A percentile compares a stretch with the other conserved stretches of the same genome.
Conservation (phyloP, 2,888 invertebrate species). For the Ferrisia virgata region DNA sequence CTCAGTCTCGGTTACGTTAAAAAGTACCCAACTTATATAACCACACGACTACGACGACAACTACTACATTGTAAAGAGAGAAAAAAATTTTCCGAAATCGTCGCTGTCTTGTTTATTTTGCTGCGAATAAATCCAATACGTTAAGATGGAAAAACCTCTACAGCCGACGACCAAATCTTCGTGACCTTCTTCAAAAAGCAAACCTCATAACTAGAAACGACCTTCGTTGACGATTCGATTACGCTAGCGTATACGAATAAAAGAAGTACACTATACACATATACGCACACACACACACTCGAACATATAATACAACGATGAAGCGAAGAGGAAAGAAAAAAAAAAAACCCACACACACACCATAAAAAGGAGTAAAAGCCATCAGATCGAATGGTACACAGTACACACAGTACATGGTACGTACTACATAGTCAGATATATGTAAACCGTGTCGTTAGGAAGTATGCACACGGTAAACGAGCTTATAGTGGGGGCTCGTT, state of each 20-base stretch:
- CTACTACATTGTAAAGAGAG: too few relatives aligned
- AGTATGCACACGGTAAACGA: conserved; percentile 17
- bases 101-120: neutral
- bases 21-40: too few relatives aligned
- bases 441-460: conserved; percentile 5
- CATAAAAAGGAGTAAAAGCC: neutral
- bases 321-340: neutral
- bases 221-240: neutral
- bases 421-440: conserved; percentile 14
- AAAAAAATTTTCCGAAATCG: too few relatives aligned
- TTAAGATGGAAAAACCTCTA: neutral
- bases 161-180: neutral
- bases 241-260: neutral
- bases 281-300: too few relatives aligned
- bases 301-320: neutral
- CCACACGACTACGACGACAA: too few relatives aligned
- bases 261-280: too few relatives aligned
- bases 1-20: too few relatives aligned
- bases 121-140: neutral
- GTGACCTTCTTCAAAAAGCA: neutral
- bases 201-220: conserved; percentile 8
- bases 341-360: conserved; percentile 2
- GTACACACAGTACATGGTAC: too few relatives aligned
- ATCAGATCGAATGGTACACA: conserved; percentile 7
- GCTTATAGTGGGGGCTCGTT: neutral